Conservation (phyloP, 2,113 vertebrate species). For the Pteronura brasiliensis region DNA sequence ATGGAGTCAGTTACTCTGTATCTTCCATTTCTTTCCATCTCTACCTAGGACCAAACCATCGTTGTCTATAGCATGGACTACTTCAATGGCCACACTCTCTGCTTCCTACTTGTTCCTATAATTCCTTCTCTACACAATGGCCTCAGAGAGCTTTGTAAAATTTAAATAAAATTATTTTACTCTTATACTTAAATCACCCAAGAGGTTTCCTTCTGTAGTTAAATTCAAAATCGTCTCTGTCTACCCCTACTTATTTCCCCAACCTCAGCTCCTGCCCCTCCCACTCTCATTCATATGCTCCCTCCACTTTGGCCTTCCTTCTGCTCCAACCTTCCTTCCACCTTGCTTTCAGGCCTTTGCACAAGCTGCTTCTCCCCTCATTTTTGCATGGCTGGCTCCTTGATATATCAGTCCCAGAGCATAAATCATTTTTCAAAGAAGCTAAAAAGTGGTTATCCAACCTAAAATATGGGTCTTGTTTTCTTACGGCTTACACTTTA, state of each 20-base stretch:
- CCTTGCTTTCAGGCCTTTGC: not conserved
- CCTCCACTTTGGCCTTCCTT: not conserved
- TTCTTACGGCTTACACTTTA: not conserved
- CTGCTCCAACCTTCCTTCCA: not conserved
- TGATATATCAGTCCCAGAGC: not conserved
- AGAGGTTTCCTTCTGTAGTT: not conserved
- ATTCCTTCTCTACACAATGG: not conserved
- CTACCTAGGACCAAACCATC: not conserved
- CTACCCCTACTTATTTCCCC: not conserved
- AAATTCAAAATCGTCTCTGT: not conserved
- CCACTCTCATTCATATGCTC: not conserved
- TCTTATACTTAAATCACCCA: not conserved
- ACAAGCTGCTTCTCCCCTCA: not conserved
- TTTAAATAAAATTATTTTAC: not conserved
- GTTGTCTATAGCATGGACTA: accelerated
- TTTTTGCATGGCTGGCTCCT: not conserved
- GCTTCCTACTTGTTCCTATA: not conserved
- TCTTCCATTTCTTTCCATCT: not conserved
- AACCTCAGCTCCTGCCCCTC: not conserved
- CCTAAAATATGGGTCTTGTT: not conserved
- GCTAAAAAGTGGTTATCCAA: not conserved
- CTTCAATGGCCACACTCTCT: not conserved
- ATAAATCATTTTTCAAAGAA: not conserved
- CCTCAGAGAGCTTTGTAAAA: not conserved
- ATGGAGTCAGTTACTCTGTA: not conserved